Percentiles rank a stretch among this genome's conserved stretches.
phyloP scores from a whole-genome alignment of 2,113 vertebrate genomes.

The Notechis scutatus region DNA sequence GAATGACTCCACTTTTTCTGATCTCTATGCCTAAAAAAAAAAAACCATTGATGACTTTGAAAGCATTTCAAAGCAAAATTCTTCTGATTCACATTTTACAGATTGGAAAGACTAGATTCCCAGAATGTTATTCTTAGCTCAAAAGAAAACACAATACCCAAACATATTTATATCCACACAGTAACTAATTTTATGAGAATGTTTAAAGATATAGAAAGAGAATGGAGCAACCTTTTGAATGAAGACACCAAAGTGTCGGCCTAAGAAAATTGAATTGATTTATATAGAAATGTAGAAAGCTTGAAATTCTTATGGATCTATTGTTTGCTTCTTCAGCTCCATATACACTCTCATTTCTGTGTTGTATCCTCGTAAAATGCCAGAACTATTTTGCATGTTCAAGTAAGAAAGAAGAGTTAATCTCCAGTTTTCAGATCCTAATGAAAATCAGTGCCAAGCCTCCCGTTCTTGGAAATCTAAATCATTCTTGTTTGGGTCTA shows the following conservation, averaged over 20 bases:
- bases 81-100: not conserved
- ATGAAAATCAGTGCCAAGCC: conserved; percentile 1
- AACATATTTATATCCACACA: not conserved
- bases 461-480: not conserved
- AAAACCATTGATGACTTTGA: not conserved
- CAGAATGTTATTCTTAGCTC: not conserved
- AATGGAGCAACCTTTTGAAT: not conserved
- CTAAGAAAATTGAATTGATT: not conserved
- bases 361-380: not conserved
- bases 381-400: not conserved
- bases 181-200: not conserved
- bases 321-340: not conserved
- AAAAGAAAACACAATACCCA: not conserved
- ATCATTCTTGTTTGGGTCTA: conserved; percentile 10
- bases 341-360: not conserved
- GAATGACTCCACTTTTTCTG: not conserved
- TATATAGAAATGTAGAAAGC: not conserved
- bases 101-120: not conserved
- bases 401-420: not conserved
- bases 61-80: not conserved
- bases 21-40: not conserved
- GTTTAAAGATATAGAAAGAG: not conserved
- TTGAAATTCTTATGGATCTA: not conserved
- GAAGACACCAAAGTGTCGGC: not conserved
- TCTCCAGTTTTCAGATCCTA: not conserved